Percentiles rank a stretch among this genome's conserved stretches.
Evolutionary conservation across 2,888 invertebrate genomes (phyloP).

Genomic region (Sycophila texana): DNA sequence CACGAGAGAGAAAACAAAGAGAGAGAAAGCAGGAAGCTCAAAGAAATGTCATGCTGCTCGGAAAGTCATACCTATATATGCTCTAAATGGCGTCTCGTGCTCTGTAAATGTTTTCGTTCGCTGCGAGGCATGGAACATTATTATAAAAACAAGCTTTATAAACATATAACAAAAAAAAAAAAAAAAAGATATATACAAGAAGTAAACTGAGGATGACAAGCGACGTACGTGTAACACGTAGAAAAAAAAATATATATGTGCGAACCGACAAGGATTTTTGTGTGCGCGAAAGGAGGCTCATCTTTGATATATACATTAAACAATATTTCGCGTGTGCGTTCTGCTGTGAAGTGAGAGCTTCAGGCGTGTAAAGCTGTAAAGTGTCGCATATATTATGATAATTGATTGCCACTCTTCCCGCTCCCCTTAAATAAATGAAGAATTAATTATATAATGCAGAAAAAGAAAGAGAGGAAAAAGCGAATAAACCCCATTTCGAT

Average conservation of each 20-base stretch:
- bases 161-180: conserved; percentile 19
- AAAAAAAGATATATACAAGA: conserved; percentile 13
- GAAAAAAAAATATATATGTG: conserved; percentile 24
- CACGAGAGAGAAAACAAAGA: conserved; percentile 16
- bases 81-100: conserved; percentile 41
- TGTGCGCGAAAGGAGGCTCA: conserved; percentile 24
- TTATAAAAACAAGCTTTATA: not conserved
- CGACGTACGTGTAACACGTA: conserved; percentile 26
- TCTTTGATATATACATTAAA: conserved; percentile 49
- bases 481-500: conserved; percentile 45
- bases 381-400: conserved; percentile 44
- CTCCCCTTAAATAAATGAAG: conserved; percentile 4
- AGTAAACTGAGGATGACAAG: not conserved
- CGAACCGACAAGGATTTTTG: conserved; percentile 21
- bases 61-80: conserved; percentile 46
- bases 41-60: conserved; percentile 71
- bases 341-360: conserved; percentile 30
- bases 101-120: conserved; percentile 46
- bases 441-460: conserved; percentile 12
- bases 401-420: conserved; percentile 44
- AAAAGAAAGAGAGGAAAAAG: conserved; percentile 13
- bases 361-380: conserved; percentile 47
- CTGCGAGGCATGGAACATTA: conserved; percentile 20
- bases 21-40: conserved; percentile 24
- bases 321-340: conserved; percentile 35